phyloP scores from a whole-genome alignment of 2,888 invertebrate species.

The Linhomoeus sp. region DNA sequence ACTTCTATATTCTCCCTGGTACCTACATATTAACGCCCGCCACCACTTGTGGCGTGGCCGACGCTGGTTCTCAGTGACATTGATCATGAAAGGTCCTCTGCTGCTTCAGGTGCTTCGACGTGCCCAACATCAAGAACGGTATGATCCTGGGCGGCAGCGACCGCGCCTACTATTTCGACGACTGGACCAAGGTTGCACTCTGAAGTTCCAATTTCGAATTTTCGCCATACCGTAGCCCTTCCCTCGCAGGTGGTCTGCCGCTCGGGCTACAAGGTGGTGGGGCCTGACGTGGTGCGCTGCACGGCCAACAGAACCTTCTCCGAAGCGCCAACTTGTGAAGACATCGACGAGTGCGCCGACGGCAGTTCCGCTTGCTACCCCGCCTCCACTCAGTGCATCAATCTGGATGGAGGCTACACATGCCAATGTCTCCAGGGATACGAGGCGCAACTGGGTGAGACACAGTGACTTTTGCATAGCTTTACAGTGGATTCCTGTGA shows the following conservation, averaged over 20 bases:
- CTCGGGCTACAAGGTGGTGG: slow-evolving; percentile 15
- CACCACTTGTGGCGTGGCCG: too few relatives aligned
- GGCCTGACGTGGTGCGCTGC: slow-evolving; percentile 18
- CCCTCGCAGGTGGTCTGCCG: slow-evolving; percentile 22
- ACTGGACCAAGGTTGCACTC: slow-evolving; percentile 16
- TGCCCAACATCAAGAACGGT: slow-evolving; percentile 20
- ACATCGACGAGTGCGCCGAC: slow-evolving; percentile 24
- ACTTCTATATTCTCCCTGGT: too few relatives aligned
- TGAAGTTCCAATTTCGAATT: too few relatives aligned
- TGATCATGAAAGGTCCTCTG: too few relatives aligned
- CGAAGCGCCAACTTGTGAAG: slow-evolving; percentile 15
- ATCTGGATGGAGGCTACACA: slow-evolving; percentile 22
- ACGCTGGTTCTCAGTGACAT: too few relatives aligned
- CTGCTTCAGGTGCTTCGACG: slow-evolving; percentile 16
- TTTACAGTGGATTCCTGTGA: too few relatives aligned
- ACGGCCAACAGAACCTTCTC: slow-evolving; percentile 22
- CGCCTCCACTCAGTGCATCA: slow-evolving; percentile 17
- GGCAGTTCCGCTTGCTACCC: slow-evolving; percentile 15
- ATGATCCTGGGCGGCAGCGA: slow-evolving; percentile 9
- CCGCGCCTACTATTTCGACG: slow-evolving; percentile 15
- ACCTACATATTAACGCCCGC: too few relatives aligned
- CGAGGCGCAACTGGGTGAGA: slow-evolving; percentile 19
- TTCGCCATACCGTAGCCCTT: too few relatives aligned
- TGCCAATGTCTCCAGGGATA: slow-evolving; percentile 23
- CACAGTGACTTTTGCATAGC: too few relatives aligned